Base-by-base conservation (phyloP, 2,113 vertebrate species). In the Octodon degus region DNA sequence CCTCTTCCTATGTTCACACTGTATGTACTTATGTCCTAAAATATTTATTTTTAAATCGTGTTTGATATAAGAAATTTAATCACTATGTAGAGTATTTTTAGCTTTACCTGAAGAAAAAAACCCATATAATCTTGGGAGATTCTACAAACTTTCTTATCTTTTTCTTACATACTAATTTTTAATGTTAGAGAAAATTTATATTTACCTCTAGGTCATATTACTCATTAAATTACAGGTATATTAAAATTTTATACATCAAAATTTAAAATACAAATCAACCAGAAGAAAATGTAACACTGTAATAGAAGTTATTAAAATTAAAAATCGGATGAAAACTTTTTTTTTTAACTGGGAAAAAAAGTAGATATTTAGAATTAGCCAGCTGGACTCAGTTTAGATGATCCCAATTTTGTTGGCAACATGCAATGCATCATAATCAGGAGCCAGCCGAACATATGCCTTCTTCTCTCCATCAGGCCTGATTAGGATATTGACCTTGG, bases 101-200 rank as follows among this genome's bases (percentile, higher is more conserved):
- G 32, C 67, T 65, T 58, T 53, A 32, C 74, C 19, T 85, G 50
- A 76, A 43, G 62, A 70, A 12, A 76, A 76, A 47, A 43, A 19
- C 9, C 1, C 16, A 40, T 24, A 47, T 47, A 47, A 47, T 76
- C 4, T 76, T 96, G 27, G 68, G 40, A 87, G 11, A 63, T 83
- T 95, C 50, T 25, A 74, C 92, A 87, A 22, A 13, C 32, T 0
- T 24, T 20, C 20, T 83, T 94, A 47, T 81, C 90, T 10, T 91
- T 93, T 91, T 77, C 27, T 89, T 89, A 10, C 22, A 30, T 86
- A 83, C 20, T 89, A 37, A 86, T 50, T 96, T 96, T 94, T 90
- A 83, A 93, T 60, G 62, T 85, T 55, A 91, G 89, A 87, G 14
- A 84, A 63, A 77, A 68, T 83, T 34, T 67, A 40, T 1, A 27